These are phyloP conservation scores for Andrena marginata DNA, from an alignment of 2,888 invertebrate species.

Conservation along the genomic window DNA sequence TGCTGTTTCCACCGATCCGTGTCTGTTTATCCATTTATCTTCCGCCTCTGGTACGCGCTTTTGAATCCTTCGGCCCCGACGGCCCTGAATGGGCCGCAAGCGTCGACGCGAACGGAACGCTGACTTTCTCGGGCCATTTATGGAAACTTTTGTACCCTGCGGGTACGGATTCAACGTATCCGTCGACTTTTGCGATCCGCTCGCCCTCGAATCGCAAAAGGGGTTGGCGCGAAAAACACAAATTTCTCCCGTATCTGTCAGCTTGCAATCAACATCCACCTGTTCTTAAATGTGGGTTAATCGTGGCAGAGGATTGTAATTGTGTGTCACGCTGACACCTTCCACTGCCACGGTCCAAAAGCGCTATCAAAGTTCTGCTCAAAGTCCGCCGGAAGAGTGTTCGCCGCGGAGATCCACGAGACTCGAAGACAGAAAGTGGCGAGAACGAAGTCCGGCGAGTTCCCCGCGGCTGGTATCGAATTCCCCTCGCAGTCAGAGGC, in stretches of 20 bases:
- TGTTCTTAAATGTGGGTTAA: no score
- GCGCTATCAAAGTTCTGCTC: no score
- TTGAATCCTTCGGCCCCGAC: conserved; percentile 32
- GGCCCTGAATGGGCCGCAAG: background rate
- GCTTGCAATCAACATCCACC: no score
- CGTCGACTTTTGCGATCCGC: background rate
- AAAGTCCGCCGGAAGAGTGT: background rate
- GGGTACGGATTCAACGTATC: background rate
- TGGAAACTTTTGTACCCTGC: background rate
- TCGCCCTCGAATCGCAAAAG: no score
- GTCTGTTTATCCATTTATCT: conserved; percentile 39
- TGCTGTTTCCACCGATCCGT: conserved; percentile 19
- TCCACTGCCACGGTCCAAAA: no score
- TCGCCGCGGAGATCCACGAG: background rate
- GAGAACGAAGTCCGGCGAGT: background rate
- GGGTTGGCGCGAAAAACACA: no score
- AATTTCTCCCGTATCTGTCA: no score
- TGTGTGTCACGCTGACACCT: no score
- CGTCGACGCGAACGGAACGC: background rate
- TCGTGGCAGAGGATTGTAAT: no score
- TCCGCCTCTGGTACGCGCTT: conserved; percentile 21
- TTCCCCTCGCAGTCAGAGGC: background rate
- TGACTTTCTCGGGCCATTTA: background rate
- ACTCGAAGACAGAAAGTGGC: background rate
- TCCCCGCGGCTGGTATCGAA: background rate